Evolutionary conservation across 1,140 invertebrate genomes (phyloP), one percentile per base, ranked within the genome.

Genomic region (Orussus abietinus): DNA sequence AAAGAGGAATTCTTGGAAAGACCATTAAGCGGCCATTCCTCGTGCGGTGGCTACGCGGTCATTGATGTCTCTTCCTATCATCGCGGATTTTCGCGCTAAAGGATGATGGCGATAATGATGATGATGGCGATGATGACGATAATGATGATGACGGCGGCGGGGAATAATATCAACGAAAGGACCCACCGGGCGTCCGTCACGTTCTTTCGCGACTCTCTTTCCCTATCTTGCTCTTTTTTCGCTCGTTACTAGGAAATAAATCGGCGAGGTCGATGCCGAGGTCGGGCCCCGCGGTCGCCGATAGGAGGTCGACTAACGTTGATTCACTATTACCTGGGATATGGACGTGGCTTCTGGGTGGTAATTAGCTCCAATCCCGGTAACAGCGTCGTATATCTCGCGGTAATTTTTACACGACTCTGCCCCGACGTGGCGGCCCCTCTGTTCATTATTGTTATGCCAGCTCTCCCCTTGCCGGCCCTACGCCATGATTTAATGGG

Each of bases 301-400:
- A 63, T 65, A 64, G 55, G 51, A 61, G 61, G 59, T 66, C 62
- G 61, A 45, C 17, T 50, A 52, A 57, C 56, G 58, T 55, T 64
- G 59, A 62, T 60, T 60, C 59, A 52, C 51, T 46, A 55, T 62
- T 58, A 55, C 50, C 35, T 15, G 39, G 44, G 47, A 57, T 60
- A 53, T 44, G 39, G 52, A 59, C 53, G 57, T 60, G 47, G 64
- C 63, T 69, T 57, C 64, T 66, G 64, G 64, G 66, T 65, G 64
- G 66, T 64, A 69, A 69, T 67, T 69, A 69, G 63, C 57, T 67
- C 58, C 63, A 69, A 66, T 66, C 62, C 54, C 37, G 30, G 58
- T 66, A 66, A 69, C 57, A 46, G 55, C 62, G 62, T 68, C 66
- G 57, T 69, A 69, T 69, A 68, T 69, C 62, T 68, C 52, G 34